A percentile compares a stretch with the other conserved stretches of the same genome.
Evolutionary conservation across 2,113 vertebrate genomes (phyloP).

Genomic region (Baryphthengus martii): DNA sequence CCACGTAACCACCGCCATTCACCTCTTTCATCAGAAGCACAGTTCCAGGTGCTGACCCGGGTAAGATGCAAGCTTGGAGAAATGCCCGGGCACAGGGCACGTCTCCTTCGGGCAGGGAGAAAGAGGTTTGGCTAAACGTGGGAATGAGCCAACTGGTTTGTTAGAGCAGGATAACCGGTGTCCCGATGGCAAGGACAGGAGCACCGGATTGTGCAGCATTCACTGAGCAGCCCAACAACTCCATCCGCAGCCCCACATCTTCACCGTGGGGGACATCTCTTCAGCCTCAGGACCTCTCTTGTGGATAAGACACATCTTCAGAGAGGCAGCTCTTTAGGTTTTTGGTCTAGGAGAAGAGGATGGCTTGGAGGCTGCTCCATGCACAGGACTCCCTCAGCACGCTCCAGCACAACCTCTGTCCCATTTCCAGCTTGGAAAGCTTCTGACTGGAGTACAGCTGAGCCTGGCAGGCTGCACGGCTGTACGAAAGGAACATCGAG

Average conservation of each 20-base stretch:
- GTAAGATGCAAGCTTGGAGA: neutral
- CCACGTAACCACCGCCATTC: neutral
- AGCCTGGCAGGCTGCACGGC: accelerated
- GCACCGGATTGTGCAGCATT: neutral
- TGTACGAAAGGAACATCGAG: accelerated
- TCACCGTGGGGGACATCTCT: neutral
- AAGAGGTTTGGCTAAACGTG: neutral
- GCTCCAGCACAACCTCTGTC: accelerated
- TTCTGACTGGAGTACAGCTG: accelerated
- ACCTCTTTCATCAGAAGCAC: neutral
- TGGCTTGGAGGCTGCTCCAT: neutral
- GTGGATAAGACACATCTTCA: neutral
- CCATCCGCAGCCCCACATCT: neutral
- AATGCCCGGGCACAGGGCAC: neutral
- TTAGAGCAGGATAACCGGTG: neutral
- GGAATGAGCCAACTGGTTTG: neutral
- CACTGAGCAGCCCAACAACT: neutral
- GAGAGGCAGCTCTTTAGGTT: neutral
- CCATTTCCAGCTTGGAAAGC: neutral
- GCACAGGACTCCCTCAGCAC: neutral
- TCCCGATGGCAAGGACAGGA: neutral
- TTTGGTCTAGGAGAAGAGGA: neutral
- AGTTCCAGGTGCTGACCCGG: neutral
- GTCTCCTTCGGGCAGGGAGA: neutral
- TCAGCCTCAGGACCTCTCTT: neutral